These are phyloP conservation scores for Creontiades dilutus DNA, from an alignment of 2,888 invertebrate species.

Conservation along the genomic window DNA sequence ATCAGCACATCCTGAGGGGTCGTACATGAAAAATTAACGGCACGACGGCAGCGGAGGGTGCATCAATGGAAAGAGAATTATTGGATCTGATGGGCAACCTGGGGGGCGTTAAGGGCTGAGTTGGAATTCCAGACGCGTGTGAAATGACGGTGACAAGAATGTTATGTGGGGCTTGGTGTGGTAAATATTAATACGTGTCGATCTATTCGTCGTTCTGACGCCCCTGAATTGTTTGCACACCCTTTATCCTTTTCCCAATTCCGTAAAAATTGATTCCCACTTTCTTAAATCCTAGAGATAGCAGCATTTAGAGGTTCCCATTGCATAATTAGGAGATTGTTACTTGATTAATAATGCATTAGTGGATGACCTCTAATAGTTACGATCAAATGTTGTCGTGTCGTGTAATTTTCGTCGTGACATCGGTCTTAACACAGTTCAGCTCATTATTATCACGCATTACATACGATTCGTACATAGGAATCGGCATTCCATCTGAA, in stretches of 20 bases:
- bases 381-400: too few relatives aligned
- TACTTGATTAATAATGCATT: too few relatives aligned
- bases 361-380: too few relatives aligned
- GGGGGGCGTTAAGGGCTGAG: not conserved
- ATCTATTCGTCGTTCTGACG: constrained; percentile 12
- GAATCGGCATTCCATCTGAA: too few relatives aligned
- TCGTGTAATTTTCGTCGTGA: too few relatives aligned
- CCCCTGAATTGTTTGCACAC: not conserved
- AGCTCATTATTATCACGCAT: too few relatives aligned
- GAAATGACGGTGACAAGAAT: constrained; percentile 51
- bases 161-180: constrained; percentile 36
- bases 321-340: too few relatives aligned
- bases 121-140: constrained; percentile 45
- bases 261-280: too few relatives aligned
- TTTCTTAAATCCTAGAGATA: too few relatives aligned
- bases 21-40: constrained; percentile 43
- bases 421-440: too few relatives aligned
- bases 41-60: constrained; percentile 11
- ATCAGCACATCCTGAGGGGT: not conserved
- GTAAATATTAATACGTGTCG: constrained; percentile 50
- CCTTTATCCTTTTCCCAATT: not conserved
- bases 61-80: constrained; percentile 17
- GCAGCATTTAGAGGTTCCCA: too few relatives aligned
- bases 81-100: constrained; percentile 23
- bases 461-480: too few relatives aligned